Conservation (phyloP, 1,140 invertebrate species). For the Cotesia glomerata region DNA sequence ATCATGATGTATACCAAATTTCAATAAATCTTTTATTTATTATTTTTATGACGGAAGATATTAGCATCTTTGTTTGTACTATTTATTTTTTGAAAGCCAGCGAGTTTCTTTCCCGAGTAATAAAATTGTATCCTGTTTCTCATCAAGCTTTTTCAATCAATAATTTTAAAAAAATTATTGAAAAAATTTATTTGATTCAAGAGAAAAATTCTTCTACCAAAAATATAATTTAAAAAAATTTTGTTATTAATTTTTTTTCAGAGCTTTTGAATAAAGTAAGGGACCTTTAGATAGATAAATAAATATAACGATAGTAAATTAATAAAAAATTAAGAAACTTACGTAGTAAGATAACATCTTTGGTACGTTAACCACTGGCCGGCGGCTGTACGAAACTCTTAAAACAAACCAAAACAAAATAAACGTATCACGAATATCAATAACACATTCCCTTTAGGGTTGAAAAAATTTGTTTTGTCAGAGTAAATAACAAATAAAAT, state of each 20-base stretch:
- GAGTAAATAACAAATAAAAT: background rate
- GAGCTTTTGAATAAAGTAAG: too few relatives aligned
- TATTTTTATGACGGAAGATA: background rate
- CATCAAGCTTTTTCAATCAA: too few relatives aligned
- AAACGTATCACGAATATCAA: too few relatives aligned
- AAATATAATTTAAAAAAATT: too few relatives aligned
- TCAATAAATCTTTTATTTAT: background rate
- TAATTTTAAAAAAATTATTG: too few relatives aligned
- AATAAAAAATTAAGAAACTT: conserved; percentile 5
- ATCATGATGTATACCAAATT: background rate
- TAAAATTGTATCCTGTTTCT: background rate
- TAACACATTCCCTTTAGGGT: background rate
- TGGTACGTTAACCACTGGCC: background rate
- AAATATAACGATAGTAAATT: background rate
- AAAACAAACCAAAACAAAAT: background rate
- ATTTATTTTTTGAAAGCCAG: too few relatives aligned
- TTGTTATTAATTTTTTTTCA: too few relatives aligned
- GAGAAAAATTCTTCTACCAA: too few relatives aligned
- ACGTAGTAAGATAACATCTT: conserved; percentile 19
- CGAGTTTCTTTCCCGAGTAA: background rate
- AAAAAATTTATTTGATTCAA: too few relatives aligned
- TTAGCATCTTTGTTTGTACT: background rate
- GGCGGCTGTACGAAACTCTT: background rate
- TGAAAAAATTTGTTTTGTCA: background rate
- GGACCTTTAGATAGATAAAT: too few relatives aligned